A percentile compares a stretch with the other conserved stretches of the same genome.
phyloP scores from a whole-genome alignment of 2,888 invertebrate genomes.

The Ophraella communa region DNA sequence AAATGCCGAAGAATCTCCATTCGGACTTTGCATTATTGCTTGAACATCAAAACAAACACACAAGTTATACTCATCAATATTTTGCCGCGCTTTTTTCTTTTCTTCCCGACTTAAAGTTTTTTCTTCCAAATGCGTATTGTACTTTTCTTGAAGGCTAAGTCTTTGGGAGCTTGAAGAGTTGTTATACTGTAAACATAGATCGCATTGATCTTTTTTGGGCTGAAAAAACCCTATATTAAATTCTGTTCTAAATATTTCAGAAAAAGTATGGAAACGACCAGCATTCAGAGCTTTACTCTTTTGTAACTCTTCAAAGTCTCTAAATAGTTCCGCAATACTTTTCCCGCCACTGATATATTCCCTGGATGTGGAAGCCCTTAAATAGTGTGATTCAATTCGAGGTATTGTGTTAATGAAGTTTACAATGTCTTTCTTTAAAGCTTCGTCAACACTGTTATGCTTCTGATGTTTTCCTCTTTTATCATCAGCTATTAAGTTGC shows the following conservation, averaged over 20 bases:
- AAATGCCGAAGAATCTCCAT: neutral
- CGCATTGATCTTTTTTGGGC: constrained; percentile 11
- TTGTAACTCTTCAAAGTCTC: neutral
- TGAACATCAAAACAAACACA: neutral
- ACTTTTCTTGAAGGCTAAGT: neutral
- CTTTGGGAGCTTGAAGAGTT: too few species aligned
- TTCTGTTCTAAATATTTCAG: constrained; percentile 1
- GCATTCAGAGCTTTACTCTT: neutral
- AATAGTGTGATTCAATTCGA: neutral
- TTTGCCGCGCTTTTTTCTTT: neutral
- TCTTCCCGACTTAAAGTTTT: neutral
- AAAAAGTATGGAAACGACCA: neutral
- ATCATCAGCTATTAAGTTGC: neutral
- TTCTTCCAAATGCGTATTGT: too few species aligned
- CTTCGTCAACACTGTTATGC: neutral
- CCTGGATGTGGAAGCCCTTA: neutral
- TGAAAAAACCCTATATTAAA: constrained; percentile 5
- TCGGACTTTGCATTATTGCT: neutral
- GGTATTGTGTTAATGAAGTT: neutral
- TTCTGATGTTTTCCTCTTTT: neutral
- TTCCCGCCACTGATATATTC: constrained; percentile 3
- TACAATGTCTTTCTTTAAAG: neutral
- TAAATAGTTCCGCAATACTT: neutral
- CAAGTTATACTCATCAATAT: too few species aligned
- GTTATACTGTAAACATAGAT: neutral